Evolutionary conservation across 1,140 invertebrate species (phyloP), one percentile per base, ranked within the genome.

Genomic region (Temnothorax longispinosus): DNA sequence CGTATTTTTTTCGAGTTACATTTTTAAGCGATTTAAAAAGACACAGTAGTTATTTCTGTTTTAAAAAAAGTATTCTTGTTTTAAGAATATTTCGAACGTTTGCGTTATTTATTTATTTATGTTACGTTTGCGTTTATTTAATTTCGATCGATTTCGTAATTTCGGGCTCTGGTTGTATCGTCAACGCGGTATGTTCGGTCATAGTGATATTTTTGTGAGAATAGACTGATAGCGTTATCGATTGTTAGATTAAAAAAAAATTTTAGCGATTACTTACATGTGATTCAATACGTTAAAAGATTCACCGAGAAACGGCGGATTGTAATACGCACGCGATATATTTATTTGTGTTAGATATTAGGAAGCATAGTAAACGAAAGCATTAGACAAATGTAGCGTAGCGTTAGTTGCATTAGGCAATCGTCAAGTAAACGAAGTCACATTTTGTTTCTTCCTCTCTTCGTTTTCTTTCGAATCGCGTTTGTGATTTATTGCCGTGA

Each of bases 321-420:
- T 50, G 64, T 87, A 90, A 89, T 75, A 38, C 86, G 90, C 84
- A 87, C 74, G 62, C 44, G 69, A 84, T 84, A 90, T 92, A 92
- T 92, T 92, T 89, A 93, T 92, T 92, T 91, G 84, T 92, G 91
- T 91, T 93, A 92, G 91, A 90, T 88, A 80, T 86, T 92, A 92
- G 91, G 87, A 67, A 90, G 58, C 87, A 78, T 92, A 92, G 89
- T 89, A 76, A 84, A 87, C 58, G 60, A 35, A 85, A 88, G 76
- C 60, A 87, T 90, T 92, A 92, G 90, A 82, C 52, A 88, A 89
- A 58, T 65, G 65, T 91, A 92, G 88, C 35, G 89, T 85, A 77
- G 86, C 54, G 60, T 58, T 91, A 91, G 90, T 27, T 88, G 74
- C 60, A 60, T 88, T 91, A 92, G 87, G 60, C 67, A 77, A 86